A percentile compares a stretch with the other conserved stretches of the same genome.
Evolutionary conservation across 2,888 invertebrate species (phyloP).

Genomic region (Leptinotarsa tumamoca): DNA sequence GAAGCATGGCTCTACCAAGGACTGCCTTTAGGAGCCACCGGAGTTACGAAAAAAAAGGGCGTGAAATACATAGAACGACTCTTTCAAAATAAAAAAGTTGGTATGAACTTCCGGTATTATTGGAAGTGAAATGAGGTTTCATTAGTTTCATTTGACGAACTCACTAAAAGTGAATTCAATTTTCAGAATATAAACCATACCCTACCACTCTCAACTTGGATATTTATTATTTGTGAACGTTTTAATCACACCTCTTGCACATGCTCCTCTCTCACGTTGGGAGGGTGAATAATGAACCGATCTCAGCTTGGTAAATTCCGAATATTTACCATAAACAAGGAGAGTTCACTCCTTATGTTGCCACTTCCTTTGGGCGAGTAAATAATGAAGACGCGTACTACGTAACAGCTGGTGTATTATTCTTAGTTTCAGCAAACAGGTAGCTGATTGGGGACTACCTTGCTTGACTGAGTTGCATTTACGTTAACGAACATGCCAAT

Average conservation of each 20-base stretch:
- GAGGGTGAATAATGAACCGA: conserved; percentile 11
- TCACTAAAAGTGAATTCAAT: too few relatives aligned
- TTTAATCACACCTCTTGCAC: conserved; percentile 1
- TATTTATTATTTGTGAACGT: background rate
- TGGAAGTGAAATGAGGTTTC: too few relatives aligned
- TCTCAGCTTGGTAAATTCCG: conserved; percentile 11
- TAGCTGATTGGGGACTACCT: background rate
- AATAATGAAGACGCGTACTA: background rate
- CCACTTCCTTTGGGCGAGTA: conserved; percentile 3
- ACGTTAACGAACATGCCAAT: background rate
- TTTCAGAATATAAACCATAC: background rate
- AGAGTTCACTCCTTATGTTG: conserved; percentile 4
- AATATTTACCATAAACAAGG: conserved; percentile 9
- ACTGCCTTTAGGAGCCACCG: too few relatives aligned
- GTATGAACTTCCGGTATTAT: too few relatives aligned
- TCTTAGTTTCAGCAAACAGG: background rate
- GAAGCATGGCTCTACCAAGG: too few relatives aligned
- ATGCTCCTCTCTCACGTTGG: background rate
- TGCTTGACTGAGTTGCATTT: background rate
- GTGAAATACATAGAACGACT: too few relatives aligned
- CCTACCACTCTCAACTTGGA: background rate
- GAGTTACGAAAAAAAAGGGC: too few relatives aligned
- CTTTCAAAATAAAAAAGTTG: too few relatives aligned
- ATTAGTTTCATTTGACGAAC: too few relatives aligned
- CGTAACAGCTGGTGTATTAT: conserved; percentile 1